Base-by-base conservation (phyloP, 64 coral and sea anemone genomes). In the Catalaphyllia jardinei region DNA sequence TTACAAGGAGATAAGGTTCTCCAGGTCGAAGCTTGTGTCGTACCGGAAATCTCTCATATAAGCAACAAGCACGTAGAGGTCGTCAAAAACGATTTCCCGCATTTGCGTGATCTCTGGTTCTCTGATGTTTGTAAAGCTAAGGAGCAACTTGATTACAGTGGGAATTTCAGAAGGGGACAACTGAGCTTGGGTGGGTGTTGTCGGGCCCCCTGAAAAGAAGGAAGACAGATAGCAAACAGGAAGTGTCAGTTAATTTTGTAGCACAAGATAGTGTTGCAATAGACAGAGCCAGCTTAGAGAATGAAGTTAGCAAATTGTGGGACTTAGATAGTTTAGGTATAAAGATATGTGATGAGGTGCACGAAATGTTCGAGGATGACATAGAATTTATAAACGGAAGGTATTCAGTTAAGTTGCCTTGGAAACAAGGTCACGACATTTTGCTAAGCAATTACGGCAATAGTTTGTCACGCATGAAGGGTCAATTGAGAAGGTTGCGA, bases 41-140 rank as follows among this genome's bases (percentile, higher is more conserved):
- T 89, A 11, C 87, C 54, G 15, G 57, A 65, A 31, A 89, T 89
- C 0, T 60, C 87, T 2, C 39, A 10, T n/a, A 77, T 89, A 27
- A 50, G 15, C 5, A 77, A 72, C 28, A 30, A 52, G 27, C 73
- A 78, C 19, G 30, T 89, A 33, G 87, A 62, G 74, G 11, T 63
- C 11, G 57, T 62, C 14, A 89, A 89, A 61, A 13, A 38, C 49
- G 62, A 67, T 8, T 89, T 63, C 54, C 51, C 54, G 11, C 54
- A 89, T 9, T 57, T 89, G 30, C 75, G 75, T n/a, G 74, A 39
- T 17, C 72, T 89, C 15, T 89, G 87, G 87, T 89, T 89, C 38
- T 89, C 87, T 0, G 74, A 89, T 19, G 74, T 89, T 29, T 29
- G 62, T 15, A 29, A 52, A 19, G 9, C 33, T 4, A 46, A 14